Conservation (phyloP, 1,140 invertebrate species). For the Mercenaria mercenaria region DNA sequence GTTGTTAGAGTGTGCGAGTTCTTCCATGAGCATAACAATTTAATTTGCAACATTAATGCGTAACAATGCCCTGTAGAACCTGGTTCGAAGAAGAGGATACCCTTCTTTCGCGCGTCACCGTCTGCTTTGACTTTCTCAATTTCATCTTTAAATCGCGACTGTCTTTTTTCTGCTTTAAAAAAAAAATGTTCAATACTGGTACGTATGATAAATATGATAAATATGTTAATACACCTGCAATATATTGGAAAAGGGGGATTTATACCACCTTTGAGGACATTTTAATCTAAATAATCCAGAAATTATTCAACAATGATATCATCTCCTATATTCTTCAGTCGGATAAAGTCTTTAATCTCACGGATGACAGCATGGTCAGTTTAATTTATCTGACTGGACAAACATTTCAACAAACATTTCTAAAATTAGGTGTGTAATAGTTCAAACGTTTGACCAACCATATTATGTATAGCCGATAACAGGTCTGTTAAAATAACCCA, state of each 20-base stretch:
- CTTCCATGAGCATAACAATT: too few species aligned
- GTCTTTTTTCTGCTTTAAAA: neutral
- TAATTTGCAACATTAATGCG: too few species aligned
- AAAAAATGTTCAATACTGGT: too few species aligned
- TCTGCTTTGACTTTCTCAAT: neutral
- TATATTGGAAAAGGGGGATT: neutral
- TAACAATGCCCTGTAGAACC: neutral
- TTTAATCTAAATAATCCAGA: neutral
- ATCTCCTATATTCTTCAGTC: neutral
- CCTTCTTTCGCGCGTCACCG: neutral
- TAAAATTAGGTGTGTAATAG: neutral
- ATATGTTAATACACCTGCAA: neutral
- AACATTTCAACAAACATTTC: too few species aligned
- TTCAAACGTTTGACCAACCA: neutral
- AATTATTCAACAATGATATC: neutral
- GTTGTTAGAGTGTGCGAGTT: too few species aligned
- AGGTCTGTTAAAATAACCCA: too few species aligned
- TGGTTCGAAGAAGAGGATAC: too few species aligned
- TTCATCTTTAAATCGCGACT: neutral
- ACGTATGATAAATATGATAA: neutral
- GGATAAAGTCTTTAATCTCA: neutral
- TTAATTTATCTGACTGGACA: slow-evolving; percentile 13
- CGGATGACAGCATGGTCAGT: neutral
- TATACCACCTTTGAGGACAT: neutral
- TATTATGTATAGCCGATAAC: too few species aligned